A percentile compares a stretch with the other conserved stretches of the same genome.
Evolutionary conservation across 2,797 vertebrate species (phyloP).

Genomic region (Centroberyx gerrardi): DNA sequence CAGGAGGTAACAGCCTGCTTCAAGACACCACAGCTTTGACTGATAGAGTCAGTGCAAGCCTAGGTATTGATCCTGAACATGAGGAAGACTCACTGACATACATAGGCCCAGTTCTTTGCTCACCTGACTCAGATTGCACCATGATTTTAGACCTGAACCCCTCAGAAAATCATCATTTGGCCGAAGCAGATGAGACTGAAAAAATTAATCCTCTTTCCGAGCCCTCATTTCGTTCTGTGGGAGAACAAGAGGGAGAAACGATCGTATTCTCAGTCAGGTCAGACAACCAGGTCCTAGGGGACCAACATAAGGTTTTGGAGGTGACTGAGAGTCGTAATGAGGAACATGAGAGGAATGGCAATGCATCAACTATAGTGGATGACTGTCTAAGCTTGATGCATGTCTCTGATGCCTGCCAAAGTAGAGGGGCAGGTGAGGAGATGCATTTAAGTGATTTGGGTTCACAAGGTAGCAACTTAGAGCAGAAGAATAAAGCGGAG

Average conservation of each 20-base stretch:
- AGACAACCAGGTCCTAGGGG: neutral
- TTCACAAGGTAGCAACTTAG: constrained; percentile 9
- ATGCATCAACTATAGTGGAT: constrained; percentile 16
- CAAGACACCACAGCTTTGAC: neutral
- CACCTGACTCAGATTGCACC: constrained; percentile 61
- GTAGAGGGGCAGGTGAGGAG: neutral
- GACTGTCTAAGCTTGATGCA: constrained; percentile 60
- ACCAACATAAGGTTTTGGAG: constrained; percentile 3
- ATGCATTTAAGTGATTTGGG: neutral
- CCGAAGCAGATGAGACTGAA: neutral
- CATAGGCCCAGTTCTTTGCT: constrained; percentile 24
- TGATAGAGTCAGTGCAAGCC: neutral
- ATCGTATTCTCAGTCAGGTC: neutral
- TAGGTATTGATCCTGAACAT: neutral
- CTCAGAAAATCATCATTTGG: constrained; percentile 28
- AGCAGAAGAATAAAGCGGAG: constrained; percentile 10
- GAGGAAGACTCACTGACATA: neutral
- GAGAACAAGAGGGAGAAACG: neutral
- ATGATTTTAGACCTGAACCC: constrained; percentile 52
- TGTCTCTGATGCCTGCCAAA: neutral
- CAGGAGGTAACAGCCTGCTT: neutral
- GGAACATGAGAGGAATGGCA: neutral
- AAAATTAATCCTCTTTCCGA: constrained; percentile 3
- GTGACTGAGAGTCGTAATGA: constrained; percentile 18
- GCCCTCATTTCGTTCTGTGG: neutral